Evolutionary conservation across 1,140 invertebrate species (phyloP).

Genomic region (Panagrolaimus sp.): DNA sequence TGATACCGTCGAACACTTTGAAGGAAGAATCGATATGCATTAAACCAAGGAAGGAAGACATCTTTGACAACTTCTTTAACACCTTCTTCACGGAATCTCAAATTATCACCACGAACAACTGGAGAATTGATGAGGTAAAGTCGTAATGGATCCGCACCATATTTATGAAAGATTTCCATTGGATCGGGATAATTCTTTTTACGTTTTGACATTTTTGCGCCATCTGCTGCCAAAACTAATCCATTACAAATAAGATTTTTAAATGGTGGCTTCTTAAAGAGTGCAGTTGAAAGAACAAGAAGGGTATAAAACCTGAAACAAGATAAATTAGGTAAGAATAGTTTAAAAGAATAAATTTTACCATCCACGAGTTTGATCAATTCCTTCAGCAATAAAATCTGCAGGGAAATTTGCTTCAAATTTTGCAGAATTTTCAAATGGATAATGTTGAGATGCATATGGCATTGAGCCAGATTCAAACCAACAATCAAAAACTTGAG

Average conservation of each 20-base stretch:
- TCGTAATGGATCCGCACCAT: constrained; percentile 87
- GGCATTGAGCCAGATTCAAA: constrained; percentile 99
- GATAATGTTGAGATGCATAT: constrained; percentile 92
- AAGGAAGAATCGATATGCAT: constrained; percentile 89
- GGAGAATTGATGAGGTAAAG: constrained; percentile 96
- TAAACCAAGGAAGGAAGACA: constrained; percentile 97
- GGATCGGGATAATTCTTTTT: constrained; percentile 99
- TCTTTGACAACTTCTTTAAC: constrained; percentile 93
- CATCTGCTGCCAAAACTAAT: constrained; percentile 83
- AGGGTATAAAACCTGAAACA: constrained; percentile 99
- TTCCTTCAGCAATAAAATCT: constrained; percentile 92
- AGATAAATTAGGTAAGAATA: no score
- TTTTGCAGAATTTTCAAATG: constrained; percentile 77
- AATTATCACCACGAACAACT: constrained; percentile 89
- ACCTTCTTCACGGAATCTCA: constrained; percentile 92
- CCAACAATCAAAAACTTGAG: constrained; percentile 99
- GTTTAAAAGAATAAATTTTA: no score
- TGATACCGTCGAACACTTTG: constrained; percentile 81
- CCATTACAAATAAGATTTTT: constrained; percentile 96
- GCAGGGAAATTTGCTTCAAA: constrained; percentile 95
- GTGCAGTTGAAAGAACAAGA: constrained; percentile 84
- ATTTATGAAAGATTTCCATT: constrained; percentile 80
- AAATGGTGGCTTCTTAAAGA: constrained; percentile 94
- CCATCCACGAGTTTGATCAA: constrained; percentile 92
- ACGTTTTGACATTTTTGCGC: constrained; percentile 98